Evolutionary conservation across 2,113 vertebrate genomes (phyloP).

Genomic region (Notarius lentiginosus): DNA sequence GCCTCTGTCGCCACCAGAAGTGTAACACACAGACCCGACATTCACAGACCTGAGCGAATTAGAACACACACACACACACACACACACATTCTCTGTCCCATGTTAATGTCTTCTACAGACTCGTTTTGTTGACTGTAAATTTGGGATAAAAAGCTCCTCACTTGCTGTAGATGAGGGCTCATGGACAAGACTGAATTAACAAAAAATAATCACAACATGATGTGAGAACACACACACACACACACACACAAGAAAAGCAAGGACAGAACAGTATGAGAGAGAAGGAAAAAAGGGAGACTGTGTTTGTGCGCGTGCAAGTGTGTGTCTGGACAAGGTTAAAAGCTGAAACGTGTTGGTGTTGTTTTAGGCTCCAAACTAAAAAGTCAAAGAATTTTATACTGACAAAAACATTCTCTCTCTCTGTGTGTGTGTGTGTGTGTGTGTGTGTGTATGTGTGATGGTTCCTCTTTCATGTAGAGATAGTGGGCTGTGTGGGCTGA

Average conservation of each 20-base stretch:
- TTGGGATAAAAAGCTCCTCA: not conserved
- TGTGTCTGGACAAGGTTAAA: slow-evolving; percentile 13
- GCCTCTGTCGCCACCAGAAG: too few species aligned
- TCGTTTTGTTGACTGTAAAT: not conserved
- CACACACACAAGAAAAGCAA: not conserved
- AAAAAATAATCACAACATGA: not conserved
- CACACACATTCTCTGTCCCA: not conserved
- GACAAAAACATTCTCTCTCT: not conserved
- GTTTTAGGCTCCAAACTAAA: slow-evolving; percentile 20
- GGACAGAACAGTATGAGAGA: not conserved
- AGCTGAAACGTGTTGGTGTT: slow-evolving; percentile 21
- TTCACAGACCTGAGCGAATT: not conserved
- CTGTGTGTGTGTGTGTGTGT: slow-evolving; percentile 19
- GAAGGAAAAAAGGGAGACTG: not conserved
- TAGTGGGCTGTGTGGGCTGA: slow-evolving; percentile 14
- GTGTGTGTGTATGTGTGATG: slow-evolving; percentile 44
- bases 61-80: not conserved
- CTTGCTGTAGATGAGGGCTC: not conserved
- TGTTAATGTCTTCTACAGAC: not conserved
- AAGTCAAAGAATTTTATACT: slow-evolving; percentile 23
- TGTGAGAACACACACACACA: not conserved
- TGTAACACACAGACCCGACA: too few species aligned
- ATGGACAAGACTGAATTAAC: not conserved
- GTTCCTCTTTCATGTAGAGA: slow-evolving; percentile 52
- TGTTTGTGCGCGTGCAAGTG: not conserved